A percentile compares a stretch with the other conserved stretches of the same genome.
These are phyloP conservation scores for Apodemus agrarius DNA, from an alignment of 2,797 vertebrate species.

Conservation along the genomic window DNA sequence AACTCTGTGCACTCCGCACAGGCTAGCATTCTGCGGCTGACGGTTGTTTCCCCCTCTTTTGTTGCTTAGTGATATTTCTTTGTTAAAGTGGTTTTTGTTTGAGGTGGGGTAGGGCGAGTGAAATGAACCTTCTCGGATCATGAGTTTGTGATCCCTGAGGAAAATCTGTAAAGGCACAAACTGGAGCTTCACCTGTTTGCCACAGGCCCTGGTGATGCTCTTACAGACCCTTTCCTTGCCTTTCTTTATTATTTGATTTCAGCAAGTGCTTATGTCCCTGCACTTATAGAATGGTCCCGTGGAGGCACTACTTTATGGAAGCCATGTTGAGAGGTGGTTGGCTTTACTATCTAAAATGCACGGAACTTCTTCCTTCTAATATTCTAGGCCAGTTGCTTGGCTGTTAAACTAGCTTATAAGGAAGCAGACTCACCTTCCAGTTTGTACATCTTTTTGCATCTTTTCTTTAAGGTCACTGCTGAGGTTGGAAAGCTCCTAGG, in stretches of 20 bases:
- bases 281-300: neutral
- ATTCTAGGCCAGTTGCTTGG: neutral
- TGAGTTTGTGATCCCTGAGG: neutral
- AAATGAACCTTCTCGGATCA: neutral
- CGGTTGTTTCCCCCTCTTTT: neutral
- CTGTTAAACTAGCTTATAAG: neutral
- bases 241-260: constrained; percentile 9
- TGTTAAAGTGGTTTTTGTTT: neutral
- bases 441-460: neutral
- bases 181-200: neutral
- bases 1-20: neutral
- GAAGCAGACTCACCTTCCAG: neutral
- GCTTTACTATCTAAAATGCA: neutral
- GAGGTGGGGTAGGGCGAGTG: neutral
- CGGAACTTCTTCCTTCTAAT: neutral
- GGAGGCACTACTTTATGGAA: neutral
- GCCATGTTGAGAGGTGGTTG: neutral
- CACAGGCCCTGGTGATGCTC: neutral
- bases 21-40: neutral
- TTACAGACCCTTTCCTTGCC: neutral
- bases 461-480: constrained; percentile 91
- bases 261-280: neutral
- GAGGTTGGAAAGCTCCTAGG: constrained; percentile 93
- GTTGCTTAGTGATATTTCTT: neutral
- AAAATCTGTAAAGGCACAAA: neutral